Percentiles rank a stretch among this genome's conserved stretches.
Evolutionary conservation across 1,140 invertebrate genomes (phyloP).

Genomic region (Oedothorax gibbosus): DNA sequence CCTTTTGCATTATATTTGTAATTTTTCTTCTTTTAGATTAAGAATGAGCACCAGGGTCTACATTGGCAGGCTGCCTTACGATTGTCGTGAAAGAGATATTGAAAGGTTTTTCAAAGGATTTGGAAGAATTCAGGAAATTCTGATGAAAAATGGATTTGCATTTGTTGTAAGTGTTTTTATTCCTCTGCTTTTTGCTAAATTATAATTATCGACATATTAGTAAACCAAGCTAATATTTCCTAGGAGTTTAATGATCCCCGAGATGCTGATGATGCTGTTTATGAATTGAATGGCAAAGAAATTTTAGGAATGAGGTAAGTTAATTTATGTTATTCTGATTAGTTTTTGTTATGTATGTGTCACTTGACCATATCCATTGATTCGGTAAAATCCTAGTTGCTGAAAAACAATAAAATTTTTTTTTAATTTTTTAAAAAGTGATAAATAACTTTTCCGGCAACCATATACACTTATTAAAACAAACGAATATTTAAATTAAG

Average conservation of each 20-base stretch:
- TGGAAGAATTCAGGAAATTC: constrained; percentile 93
- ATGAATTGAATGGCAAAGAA: constrained; percentile 97
- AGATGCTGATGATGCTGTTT: constrained; percentile 98
- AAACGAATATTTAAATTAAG: too few relatives aligned
- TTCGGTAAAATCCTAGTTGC: background rate
- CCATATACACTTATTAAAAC: background rate
- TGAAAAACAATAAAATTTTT: background rate
- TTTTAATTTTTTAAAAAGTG: constrained; percentile 11
- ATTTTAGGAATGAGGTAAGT: constrained; percentile 90
- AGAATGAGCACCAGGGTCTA: constrained; percentile 79
- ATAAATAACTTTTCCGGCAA: background rate
- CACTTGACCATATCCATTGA: background rate
- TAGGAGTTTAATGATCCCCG: constrained; percentile 98
- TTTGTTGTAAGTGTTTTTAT: constrained; percentile 87
- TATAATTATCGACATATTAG: background rate
- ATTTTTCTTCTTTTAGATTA: constrained; percentile 1
- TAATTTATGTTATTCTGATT: background rate
- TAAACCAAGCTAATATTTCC: constrained; percentile 62
- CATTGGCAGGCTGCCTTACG: constrained; percentile 90
- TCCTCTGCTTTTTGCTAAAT: background rate
- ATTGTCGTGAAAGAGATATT: constrained; percentile 94
- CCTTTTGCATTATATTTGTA: background rate
- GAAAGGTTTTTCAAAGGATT: constrained; percentile 98
- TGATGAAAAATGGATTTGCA: constrained; percentile 99
- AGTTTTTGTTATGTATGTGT: background rate